phyloP scores from a whole-genome alignment of 1,140 invertebrate genomes.

The Hycleus phaleratus region DNA sequence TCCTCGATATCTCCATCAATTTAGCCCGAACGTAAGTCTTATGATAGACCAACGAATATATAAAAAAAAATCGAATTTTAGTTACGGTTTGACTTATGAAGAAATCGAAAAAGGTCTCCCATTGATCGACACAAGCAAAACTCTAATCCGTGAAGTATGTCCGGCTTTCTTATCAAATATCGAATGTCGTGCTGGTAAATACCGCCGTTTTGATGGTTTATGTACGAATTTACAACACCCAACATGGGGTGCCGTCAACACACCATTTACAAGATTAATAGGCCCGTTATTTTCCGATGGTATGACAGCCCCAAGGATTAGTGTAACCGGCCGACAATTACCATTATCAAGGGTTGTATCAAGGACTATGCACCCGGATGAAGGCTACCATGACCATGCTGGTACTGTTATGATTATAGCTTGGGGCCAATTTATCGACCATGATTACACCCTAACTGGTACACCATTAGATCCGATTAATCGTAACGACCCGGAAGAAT shows the following conservation, averaged over 20 bases:
- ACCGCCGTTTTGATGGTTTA: constrained; percentile 79
- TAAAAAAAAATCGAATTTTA: constrained; percentile 36
- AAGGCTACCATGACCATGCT: constrained; percentile 88
- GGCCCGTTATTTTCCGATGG: constrained; percentile 73
- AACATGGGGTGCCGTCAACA: constrained; percentile 79
- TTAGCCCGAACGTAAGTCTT: constrained; percentile 74
- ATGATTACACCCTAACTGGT: constrained; percentile 83
- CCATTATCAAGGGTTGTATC: constrained; percentile 79
- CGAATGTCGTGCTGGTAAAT: constrained; percentile 83
- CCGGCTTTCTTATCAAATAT: constrained; percentile 81
- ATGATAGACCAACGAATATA: neutral
- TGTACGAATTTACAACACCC: constrained; percentile 90
- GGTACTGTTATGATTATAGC: constrained; percentile 88
- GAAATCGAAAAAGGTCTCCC: constrained; percentile 83
- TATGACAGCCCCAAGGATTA: constrained; percentile 71
- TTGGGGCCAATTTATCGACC: constrained; percentile 93
- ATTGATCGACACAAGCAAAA: constrained; percentile 83
- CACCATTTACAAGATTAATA: constrained; percentile 73
- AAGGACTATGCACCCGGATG: constrained; percentile 82
- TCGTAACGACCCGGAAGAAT: constrained; percentile 81
- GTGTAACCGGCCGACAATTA: constrained; percentile 62
- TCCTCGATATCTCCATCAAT: constrained; percentile 77
- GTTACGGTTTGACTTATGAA: constrained; percentile 75
- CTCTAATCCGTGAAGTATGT: constrained; percentile 77
- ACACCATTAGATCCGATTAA: constrained; percentile 75